Evolutionary conservation across 2,113 vertebrate genomes (phyloP), one percentile per base, ranked within the genome.

Genomic region (Thryonomys swinderianus): DNA sequence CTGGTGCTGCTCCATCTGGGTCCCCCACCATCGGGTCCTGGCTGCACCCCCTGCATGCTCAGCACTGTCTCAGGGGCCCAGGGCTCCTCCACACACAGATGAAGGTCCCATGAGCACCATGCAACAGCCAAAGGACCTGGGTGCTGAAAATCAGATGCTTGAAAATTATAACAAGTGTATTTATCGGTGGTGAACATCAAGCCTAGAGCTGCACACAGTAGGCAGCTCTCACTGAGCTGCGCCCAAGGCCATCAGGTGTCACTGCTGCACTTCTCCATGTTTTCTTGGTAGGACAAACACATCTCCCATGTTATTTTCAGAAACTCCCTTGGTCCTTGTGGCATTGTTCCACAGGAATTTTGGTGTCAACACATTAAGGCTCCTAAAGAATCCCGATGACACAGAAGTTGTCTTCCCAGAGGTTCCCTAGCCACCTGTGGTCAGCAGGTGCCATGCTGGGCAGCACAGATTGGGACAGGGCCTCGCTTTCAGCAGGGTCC

Each of bases 181-280:
- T 55, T n/a, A 55, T 5, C 13, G 76, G 32, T 80, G 51, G 18
- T n/a, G 5, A 17, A n/a, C 48, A 53, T 55, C 48, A 55, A 23
- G 34, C 48, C 76, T 51, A 79, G 37, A 9, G 16, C 32, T 55
- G 42, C 48, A 23, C 34, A 61, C n/a, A n/a, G 17, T 48, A n/a
- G 40, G 25, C 16, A 37, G 23, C 69, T 32, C 53, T 69, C 5
- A 42, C 37, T 37, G 66, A 71, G 40, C 9, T n/a, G 45, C 53
- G 51, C 5, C 17, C 32, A 10, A n/a, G 32, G 51, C 42, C 23
- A 16, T 23, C 62, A 48, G 48, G 25, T 42, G 48, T 91, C 45
- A 55, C 40, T 12, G 6, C 16, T 71, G 51, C 1, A 3, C 40
- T 62, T 27, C 42, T 3, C 0, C 10, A 1, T 18, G 7, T 32